Percentiles rank a stretch among this genome's conserved stretches.
These are phyloP conservation scores for Drosophila kurseongensis DNA, from an alignment of 1,140 invertebrate genomes.

Conservation along the genomic window DNA sequence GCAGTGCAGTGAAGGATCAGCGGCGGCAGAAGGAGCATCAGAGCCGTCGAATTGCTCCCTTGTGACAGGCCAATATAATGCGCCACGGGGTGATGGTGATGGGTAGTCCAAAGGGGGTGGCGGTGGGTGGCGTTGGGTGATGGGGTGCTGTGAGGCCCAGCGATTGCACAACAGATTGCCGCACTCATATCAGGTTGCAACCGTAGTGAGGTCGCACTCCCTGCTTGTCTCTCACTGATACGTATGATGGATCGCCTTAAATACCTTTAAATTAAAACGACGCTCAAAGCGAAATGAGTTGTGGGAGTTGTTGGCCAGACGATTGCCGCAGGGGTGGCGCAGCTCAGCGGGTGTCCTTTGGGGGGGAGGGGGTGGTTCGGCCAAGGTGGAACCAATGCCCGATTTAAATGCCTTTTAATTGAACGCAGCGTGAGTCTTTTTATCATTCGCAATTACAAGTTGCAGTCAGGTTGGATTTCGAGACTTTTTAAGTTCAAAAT, in stretches of 20 bases:
- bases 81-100: slow-evolving; percentile 69
- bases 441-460: slow-evolving; percentile 22
- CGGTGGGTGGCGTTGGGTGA: slow-evolving; percentile 13
- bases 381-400: slow-evolving; percentile 26
- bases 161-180: slow-evolving; percentile 84
- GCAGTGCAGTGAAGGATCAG: slow-evolving; percentile 38
- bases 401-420: slow-evolving; percentile 78
- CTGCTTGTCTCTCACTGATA: slow-evolving; percentile 56
- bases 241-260: slow-evolving; percentile 84
- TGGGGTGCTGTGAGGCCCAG: slow-evolving; percentile 13
- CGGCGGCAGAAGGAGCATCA: slow-evolving; percentile 31
- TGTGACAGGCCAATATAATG: slow-evolving; percentile 84
- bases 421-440: slow-evolving; percentile 59
- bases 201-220: slow-evolving; percentile 21
- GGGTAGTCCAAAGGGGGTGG: slow-evolving; percentile 12
- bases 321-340: slow-evolving; percentile 39
- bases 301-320: slow-evolving; percentile 47
- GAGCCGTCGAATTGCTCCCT: slow-evolving; percentile 84
- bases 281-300: slow-evolving; percentile 67
- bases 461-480: not conserved
- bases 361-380: not conserved
- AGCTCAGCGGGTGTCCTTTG: slow-evolving; percentile 13
- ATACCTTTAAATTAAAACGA: slow-evolving; percentile 84
- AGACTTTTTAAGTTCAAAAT: no score
- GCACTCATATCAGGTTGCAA: slow-evolving; percentile 84